Conservation (phyloP, 2,113 vertebrate species). For the Nymphicus hollandicus region DNA sequence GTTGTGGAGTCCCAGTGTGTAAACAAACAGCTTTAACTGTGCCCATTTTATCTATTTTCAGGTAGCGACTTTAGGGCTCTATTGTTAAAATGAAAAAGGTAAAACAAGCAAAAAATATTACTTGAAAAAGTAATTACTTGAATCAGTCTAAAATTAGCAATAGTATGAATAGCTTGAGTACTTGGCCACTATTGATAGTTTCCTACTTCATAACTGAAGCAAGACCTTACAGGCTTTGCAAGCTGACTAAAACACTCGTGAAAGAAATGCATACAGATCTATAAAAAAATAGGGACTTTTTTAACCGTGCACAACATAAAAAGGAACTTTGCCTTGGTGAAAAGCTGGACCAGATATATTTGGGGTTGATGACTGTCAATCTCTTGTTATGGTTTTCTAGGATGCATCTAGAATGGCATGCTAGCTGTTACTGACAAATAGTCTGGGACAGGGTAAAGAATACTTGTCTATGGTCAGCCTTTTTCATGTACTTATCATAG, state of each 20-base stretch:
- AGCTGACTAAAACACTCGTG: neutral
- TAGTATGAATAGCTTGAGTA: neutral
- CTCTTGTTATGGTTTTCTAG: neutral
- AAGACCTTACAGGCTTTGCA: neutral
- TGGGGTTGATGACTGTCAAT: neutral
- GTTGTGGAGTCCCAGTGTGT: neutral
- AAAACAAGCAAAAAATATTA: neutral
- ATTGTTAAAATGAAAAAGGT: neutral
- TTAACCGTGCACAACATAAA: neutral
- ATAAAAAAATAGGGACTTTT: neutral
- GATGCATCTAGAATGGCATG: neutral
- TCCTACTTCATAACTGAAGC: neutral
- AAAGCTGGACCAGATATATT: neutral
- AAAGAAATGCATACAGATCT: neutral
- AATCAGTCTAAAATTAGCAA: neutral
- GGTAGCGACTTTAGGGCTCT: neutral
- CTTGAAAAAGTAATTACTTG: neutral
- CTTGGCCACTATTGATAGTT: neutral
- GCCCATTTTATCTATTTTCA: neutral
- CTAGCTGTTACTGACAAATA: neutral
- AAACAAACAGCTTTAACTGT: neutral
- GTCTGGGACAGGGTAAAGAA: neutral
- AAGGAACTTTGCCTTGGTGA: neutral
- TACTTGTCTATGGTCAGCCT: neutral
- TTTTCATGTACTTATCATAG: neutral